phyloP scores from a whole-genome alignment of 2,113 vertebrate genomes.

The Calypte anna region DNA sequence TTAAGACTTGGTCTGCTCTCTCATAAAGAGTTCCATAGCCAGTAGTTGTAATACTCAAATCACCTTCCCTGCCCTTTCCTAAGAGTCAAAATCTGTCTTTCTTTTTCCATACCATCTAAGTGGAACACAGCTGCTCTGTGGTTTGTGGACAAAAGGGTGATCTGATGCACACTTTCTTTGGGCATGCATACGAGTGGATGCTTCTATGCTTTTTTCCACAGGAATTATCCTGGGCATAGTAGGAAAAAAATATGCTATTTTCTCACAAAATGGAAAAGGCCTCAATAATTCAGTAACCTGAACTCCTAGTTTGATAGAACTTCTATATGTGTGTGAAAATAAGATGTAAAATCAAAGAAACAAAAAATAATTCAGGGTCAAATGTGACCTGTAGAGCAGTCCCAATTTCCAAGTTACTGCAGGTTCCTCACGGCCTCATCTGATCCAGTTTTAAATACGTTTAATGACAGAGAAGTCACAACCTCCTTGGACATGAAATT shows the following conservation, averaged over 20 bases:
- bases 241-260: neutral
- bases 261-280: neutral
- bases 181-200: neutral
- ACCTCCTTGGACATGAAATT: neutral
- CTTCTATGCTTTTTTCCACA: neutral
- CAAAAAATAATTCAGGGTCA: neutral
- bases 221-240: neutral
- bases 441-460: neutral
- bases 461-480: neutral
- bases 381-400: neutral
- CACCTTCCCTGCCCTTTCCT: neutral
- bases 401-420: neutral
- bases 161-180: neutral
- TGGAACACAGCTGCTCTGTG: conserved; percentile 21
- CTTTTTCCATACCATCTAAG: neutral
- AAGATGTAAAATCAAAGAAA: neutral
- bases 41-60: neutral
- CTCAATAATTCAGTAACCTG: neutral
- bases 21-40: neutral
- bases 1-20: neutral
- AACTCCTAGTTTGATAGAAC: neutral
- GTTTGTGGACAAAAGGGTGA: neutral
- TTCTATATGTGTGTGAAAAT: neutral
- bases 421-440: neutral
- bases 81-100: neutral